Base-by-base conservation (phyloP, 2,888 invertebrate genomes). In the Rotaria magnacalcarata region DNA sequence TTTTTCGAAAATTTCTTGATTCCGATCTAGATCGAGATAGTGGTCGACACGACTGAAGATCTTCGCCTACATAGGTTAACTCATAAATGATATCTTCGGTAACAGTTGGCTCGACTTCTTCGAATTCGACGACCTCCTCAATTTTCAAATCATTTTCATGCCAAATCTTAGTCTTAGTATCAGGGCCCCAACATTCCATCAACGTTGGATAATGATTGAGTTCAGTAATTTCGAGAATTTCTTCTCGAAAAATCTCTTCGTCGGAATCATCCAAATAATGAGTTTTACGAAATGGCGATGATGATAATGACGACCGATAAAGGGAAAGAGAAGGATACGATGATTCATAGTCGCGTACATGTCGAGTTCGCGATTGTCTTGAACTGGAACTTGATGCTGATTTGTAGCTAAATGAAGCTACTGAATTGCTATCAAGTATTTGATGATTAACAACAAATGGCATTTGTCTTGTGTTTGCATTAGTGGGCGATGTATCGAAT, bases 1-100 rank as follows among this genome's bases (percentile, higher is more conserved):
- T 80, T 80, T 47, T 80, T 24, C 80, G 80, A 80, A 80, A 80
- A 24, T 80, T 80, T 80, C 80, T 43, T 8, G 80, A 80, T 80
- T 80, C 80, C 0, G 80, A 80, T 24, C 80, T 21, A 19, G 80
- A 80, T 41, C 80, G 80, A 80, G 21, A 7, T 0, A 80, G 2
- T 47, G 34, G 80, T 24, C 80, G 47, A 80, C 47, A 80, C 0
- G 80, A 14, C 10, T n/a, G 5, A 11, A 80, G n/a, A 5, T 80
- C 8, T 24, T 80, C 47, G n/a, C n/a, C n/a, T 4, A 24, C 24
- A 47, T 80, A 80, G 7, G 47, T 41, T 11, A 80, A 14, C 47
- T 80, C 80, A 14, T 80, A 80, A n/a, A 80, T 19, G 5, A 80
- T 80, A n/a, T 80, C 80, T 80, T 80, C 80, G 24, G 10, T 14